Evolutionary conservation across 2,888 invertebrate species (phyloP), one percentile per base, ranked within the genome.

Genomic region (Trisateles emortualis): DNA sequence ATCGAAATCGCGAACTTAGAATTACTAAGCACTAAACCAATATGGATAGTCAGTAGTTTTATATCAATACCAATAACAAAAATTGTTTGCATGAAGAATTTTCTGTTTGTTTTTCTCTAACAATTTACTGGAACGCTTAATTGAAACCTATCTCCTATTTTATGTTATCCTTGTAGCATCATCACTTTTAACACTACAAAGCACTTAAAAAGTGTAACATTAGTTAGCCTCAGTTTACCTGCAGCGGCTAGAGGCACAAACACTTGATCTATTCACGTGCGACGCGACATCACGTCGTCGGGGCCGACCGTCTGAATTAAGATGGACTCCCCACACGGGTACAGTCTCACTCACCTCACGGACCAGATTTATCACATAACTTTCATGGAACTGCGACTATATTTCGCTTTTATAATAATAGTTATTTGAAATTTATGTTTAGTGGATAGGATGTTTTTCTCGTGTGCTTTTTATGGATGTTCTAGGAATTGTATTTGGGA

Each of bases 261-360:
- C 74, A 74, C 75, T 69, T 58, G 33, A 54, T 36, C 62, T 56
- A 72, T 69, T 72, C 70, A 69, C 30, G 43, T 26, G 38, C 43
- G 6, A 16, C 30, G 45, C 43, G 33, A 24, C 46, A n/a, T n/a
- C n/a, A n/a, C n/a, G n/a, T n/a, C 33, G 49, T 36, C 33, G 24
- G 17, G 22, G 40, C 17, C 54, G 60, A 50, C 63, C 52, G 40
- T 53, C 11, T 73, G 68, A 60, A 63, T 74, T 68, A 77, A 79
- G 70, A 69, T 72, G 59, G 51, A 77, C 73, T 52, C 54, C 71
- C 52, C 74, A 52, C 66, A 47, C 59, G 76, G 74, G 77, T 64
- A 67, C 61, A 66, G 51, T 56, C 55, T 48, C 35, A 57, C 56
- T 52, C 50, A 55, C 49, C 55, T 46, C 39, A 43, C 49, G 33